A percentile compares a stretch with the other conserved stretches of the same genome.
Evolutionary conservation across 2,888 invertebrate species (phyloP).

Genomic region (Polymixis lichenea): DNA sequence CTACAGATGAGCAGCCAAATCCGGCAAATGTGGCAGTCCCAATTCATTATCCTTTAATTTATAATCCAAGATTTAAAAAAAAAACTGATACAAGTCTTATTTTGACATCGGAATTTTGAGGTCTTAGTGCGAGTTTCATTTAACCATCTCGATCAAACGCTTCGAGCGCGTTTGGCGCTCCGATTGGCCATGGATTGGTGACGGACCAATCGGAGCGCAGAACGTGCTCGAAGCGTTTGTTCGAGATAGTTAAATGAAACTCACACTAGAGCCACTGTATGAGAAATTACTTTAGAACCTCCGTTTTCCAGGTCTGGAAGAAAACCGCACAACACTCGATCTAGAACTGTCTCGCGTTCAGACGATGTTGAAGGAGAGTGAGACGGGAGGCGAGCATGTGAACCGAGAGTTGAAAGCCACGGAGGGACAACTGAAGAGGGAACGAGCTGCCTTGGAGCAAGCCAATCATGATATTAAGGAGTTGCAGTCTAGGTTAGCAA

Average conservation of each 20-base stretch:
- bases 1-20: background rate
- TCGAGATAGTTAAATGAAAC: too few relatives aligned
- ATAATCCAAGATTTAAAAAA: background rate
- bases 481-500: conserved; percentile 91
- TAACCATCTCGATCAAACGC: too few relatives aligned
- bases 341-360: conserved; percentile 94
- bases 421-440: conserved; percentile 93
- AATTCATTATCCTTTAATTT: background rate
- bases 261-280: too few relatives aligned
- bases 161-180: too few relatives aligned
- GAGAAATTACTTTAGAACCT: background rate
- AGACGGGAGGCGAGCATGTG: conserved; percentile 93
- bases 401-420: conserved; percentile 93
- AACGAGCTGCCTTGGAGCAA: conserved; percentile 92
- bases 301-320: conserved; percentile 92
- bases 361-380: conserved; percentile 91
- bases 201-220: too few relatives aligned
- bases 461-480: conserved; percentile 95
- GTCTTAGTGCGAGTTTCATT: too few relatives aligned
- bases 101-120: background rate
- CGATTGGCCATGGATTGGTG: too few relatives aligned
- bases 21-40: background rate
- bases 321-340: conserved; percentile 93
- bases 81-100: background rate
- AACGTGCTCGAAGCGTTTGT: too few relatives aligned